A percentile compares a stretch with the other conserved stretches of the same genome.
These are phyloP conservation scores for Thaumetopoea pityocampa DNA, from an alignment of 1,140 invertebrate species.

Conservation along the genomic window DNA sequence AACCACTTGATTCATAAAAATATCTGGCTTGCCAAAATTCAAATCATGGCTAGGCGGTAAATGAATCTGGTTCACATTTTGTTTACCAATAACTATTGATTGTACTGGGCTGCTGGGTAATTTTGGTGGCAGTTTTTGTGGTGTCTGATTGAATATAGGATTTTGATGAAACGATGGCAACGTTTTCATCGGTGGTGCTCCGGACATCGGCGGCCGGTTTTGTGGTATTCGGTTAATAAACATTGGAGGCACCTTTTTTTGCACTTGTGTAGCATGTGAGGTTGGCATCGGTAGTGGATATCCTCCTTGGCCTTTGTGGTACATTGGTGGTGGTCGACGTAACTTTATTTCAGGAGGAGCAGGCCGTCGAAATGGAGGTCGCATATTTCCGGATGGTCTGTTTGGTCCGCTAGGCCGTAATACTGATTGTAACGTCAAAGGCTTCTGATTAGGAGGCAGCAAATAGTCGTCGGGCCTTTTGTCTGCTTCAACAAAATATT, in stretches of 20 bases:
- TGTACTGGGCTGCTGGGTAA: constrained; percentile 26
- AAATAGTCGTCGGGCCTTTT: constrained; percentile 53
- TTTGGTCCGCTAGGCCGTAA: constrained; percentile 52
- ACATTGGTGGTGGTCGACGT: constrained; percentile 53
- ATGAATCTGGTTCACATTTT: constrained; percentile 29
- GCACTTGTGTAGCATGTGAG: constrained; percentile 35
- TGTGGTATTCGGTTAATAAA: constrained; percentile 38
- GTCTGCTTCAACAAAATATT: constrained; percentile 52
- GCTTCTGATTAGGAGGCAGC: constrained; percentile 56
- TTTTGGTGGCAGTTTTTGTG: constrained; percentile 18
- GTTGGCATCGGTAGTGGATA: constrained; percentile 61
- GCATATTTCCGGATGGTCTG: constrained; percentile 45
- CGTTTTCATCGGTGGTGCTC: constrained; percentile 51
- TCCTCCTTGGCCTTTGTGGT: constrained; percentile 42
- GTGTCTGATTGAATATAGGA: constrained; percentile 32
- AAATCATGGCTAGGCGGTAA: constrained; percentile 54
- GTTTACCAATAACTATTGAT: constrained; percentile 51
- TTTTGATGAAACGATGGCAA: constrained; percentile 45
- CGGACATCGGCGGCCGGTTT: constrained; percentile 37
- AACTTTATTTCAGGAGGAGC: constrained; percentile 63
- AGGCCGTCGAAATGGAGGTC: constrained; percentile 58
- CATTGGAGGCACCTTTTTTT: constrained; percentile 53
- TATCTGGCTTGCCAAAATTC: constrained; percentile 64
- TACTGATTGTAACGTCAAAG: constrained; percentile 67
- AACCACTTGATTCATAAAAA: constrained; percentile 70